Conservation (phyloP, 2,888 invertebrate genomes). For the Globia sparganii region DNA sequence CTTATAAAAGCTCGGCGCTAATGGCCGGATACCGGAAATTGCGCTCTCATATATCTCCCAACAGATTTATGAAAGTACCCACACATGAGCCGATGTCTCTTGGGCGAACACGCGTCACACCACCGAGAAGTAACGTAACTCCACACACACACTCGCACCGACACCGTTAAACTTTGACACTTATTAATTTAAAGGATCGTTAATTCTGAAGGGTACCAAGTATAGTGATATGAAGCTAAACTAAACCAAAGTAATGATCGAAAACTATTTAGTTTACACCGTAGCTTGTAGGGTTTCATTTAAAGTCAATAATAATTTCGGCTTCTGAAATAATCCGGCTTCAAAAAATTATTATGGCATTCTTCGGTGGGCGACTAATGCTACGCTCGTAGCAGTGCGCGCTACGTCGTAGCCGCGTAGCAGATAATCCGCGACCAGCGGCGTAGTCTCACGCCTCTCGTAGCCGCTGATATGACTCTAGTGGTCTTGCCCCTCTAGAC, state of each 20-base stretch:
- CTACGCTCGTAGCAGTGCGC: slow-evolving; percentile 81
- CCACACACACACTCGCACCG: slow-evolving; percentile 68
- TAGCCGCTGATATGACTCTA: slow-evolving; percentile 81
- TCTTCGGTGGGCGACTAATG: slow-evolving; percentile 68
- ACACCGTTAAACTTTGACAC: slow-evolving; percentile 85
- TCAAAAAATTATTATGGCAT: slow-evolving; percentile 29
- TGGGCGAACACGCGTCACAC: slow-evolving; percentile 75
- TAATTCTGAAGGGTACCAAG: slow-evolving; percentile 81
- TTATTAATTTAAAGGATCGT: slow-evolving; percentile 88
- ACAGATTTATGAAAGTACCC: slow-evolving; percentile 97
- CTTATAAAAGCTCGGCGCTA: slow-evolving; percentile 93
- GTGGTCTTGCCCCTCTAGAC: slow-evolving; percentile 77
- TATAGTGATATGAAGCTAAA: slow-evolving; percentile 70
- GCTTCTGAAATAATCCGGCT: slow-evolving; percentile 24
- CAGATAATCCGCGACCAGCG: slow-evolving; percentile 86
- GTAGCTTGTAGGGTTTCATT: not conserved
- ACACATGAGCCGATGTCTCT: slow-evolving; percentile 90
- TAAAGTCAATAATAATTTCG: slow-evolving; percentile 1
- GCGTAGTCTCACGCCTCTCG: slow-evolving; percentile 85
- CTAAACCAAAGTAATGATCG: slow-evolving; percentile 54
- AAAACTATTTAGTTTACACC: slow-evolving; percentile 52
- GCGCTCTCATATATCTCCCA: slow-evolving; percentile 97
- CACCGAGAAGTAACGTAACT: slow-evolving; percentile 66
- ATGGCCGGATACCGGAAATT: slow-evolving; percentile 97
- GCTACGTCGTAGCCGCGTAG: slow-evolving; percentile 87